Conservation (phyloP, 2,113 vertebrate species). For the Sakesphorus luctuosus region DNA sequence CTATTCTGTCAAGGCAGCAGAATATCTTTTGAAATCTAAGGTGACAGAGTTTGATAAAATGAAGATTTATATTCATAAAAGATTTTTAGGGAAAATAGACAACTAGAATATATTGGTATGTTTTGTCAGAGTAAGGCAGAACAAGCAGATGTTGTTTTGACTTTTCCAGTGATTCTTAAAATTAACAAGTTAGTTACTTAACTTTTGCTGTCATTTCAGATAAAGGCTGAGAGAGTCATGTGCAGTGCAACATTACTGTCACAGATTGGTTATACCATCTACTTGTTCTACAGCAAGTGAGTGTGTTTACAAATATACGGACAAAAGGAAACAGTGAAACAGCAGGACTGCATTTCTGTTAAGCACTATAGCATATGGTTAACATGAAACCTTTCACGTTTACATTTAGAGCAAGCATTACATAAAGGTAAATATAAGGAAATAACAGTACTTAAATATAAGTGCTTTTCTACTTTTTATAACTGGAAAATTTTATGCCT, state of each 20-base stretch:
- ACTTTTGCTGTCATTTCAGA: conserved; percentile 19
- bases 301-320: not conserved
- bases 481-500: not conserved
- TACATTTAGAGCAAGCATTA: not conserved
- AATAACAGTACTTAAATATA: not conserved
- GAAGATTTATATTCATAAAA: not conserved
- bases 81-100: not conserved
- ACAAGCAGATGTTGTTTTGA: conserved; percentile 9
- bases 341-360: not conserved
- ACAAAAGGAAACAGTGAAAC: not conserved
- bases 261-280: not conserved
- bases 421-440: not conserved
- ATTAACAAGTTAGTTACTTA: conserved; percentile 6
- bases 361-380: not conserved
- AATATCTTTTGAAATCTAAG: conserved; percentile 24
- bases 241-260: not conserved
- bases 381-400: not conserved
- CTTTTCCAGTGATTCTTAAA: conserved; percentile 29
- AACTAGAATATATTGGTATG: not conserved
- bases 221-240: not conserved
- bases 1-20: conserved; percentile 32
- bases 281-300: not conserved
- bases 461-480: not conserved
- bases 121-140: not conserved
- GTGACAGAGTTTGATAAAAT: not conserved